phyloP scores from a whole-genome alignment of 2,888 invertebrate species.

The Baronia brevicornis region DNA sequence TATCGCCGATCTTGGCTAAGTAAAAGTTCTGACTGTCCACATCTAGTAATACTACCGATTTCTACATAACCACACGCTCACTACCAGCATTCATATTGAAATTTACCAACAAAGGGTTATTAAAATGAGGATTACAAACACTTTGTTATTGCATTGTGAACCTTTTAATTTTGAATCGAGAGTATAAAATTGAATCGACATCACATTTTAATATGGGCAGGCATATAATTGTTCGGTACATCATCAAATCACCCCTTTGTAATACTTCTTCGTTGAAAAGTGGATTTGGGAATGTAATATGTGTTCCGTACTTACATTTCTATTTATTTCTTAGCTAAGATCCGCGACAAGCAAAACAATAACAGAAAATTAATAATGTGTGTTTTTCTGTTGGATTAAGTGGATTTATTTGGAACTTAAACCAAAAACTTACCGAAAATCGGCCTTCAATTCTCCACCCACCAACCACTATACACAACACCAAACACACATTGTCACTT shows the following conservation, averaged over 20 bases:
- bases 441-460: too few relatives aligned
- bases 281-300: slow-evolving; percentile 12
- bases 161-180: slow-evolving; percentile 5
- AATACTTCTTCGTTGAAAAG: slow-evolving; percentile 11
- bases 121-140: slow-evolving; percentile 17
- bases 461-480: too few relatives aligned
- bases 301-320: slow-evolving; percentile 5
- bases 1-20: too few relatives aligned
- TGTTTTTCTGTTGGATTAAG: too few relatives aligned
- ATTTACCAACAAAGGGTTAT: slow-evolving; percentile 22
- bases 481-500: too few relatives aligned
- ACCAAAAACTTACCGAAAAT: too few relatives aligned
- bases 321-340: neutral
- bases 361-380: too few relatives aligned
- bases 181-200: slow-evolving; percentile 12
- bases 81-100: slow-evolving; percentile 30
- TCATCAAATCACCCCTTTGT: slow-evolving; percentile 18
- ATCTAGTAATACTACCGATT: slow-evolving; percentile 11
- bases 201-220: slow-evolving; percentile 9
- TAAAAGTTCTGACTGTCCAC: too few relatives aligned
- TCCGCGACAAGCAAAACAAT: neutral
- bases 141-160: slow-evolving; percentile 3
- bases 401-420: too few relatives aligned
- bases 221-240: slow-evolving; percentile 11
- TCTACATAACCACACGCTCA: slow-evolving; percentile 24